Conservation (phyloP, 2,888 invertebrate species). For the Rhingia rostrata region DNA sequence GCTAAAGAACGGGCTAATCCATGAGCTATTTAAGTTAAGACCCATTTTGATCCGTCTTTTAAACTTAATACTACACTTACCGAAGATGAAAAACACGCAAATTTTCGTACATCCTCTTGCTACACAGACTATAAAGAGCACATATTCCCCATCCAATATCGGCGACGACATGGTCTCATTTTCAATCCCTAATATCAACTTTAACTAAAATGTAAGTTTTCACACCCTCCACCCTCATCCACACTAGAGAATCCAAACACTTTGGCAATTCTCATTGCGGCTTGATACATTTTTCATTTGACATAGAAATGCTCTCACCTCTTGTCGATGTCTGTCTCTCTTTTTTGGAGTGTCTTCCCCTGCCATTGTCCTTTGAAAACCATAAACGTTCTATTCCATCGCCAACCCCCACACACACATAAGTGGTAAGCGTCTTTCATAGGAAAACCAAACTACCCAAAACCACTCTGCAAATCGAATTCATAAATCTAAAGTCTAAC, state of each 20-base stretch:
- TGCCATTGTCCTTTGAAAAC: conserved; percentile 7
- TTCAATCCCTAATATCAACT: conserved; percentile 6
- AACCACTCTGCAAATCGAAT: conserved; percentile 70
- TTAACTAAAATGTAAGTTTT: conserved; percentile 5
- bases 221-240: not conserved
- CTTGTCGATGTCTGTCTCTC: conserved; percentile 7
- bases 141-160: not conserved
- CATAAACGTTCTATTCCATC: conserved; percentile 45
- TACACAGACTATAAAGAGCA: no score
- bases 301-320: conserved; percentile 68
- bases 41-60: no score
- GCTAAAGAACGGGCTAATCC: no score
- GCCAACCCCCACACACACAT: conserved; percentile 15
- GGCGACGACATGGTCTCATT: not conserved
- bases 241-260: not conserved
- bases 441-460: conserved; percentile 39
- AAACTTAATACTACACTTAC: no score
- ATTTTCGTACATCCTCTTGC: no score
- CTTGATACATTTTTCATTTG: conserved; percentile 70
- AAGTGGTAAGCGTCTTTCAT: conserved; percentile 11
- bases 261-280: conserved; percentile 58
- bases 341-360: not conserved
- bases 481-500: conserved; percentile 66
- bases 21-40: no score
- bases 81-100: no score